These are phyloP conservation scores for Geotrupes spiniger DNA, from an alignment of 2,888 invertebrate genomes.

Conservation along the genomic window DNA sequence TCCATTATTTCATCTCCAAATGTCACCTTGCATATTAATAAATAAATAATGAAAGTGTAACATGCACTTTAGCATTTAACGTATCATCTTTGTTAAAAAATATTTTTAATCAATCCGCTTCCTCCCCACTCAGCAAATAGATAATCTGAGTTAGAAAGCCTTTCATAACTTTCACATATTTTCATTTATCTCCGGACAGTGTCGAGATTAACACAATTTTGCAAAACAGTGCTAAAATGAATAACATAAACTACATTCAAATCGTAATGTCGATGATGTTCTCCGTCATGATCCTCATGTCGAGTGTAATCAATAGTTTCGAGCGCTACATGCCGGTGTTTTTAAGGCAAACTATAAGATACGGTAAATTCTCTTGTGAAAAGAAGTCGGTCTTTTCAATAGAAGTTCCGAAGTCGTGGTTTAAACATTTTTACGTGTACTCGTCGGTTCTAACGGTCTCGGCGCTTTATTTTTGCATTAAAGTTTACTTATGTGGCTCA, in stretches of 20 bases:
- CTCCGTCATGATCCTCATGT: constrained; percentile 52
- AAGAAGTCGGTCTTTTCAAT: constrained; percentile 50
- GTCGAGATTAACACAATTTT: too few relatives aligned
- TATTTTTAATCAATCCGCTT: too few relatives aligned
- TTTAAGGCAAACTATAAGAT: constrained; percentile 64
- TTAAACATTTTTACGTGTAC: constrained; percentile 76
- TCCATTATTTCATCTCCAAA: too few relatives aligned
- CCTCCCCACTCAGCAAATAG: too few relatives aligned
- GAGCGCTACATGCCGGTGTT: constrained; percentile 66
- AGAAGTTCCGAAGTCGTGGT: constrained; percentile 78
- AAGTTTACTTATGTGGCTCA: constrained; percentile 50
- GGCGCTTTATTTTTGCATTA: constrained; percentile 52
- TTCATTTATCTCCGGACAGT: too few relatives aligned
- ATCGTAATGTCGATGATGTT: constrained; percentile 37
- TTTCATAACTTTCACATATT: too few relatives aligned
- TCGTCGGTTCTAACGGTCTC: constrained; percentile 59
- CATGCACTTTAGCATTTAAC: too few relatives aligned
- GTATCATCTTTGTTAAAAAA: too few relatives aligned
- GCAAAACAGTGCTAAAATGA: constrained; percentile 19
- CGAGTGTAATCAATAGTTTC: constrained; percentile 61
- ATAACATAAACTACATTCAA: constrained; percentile 37
- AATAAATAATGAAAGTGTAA: too few relatives aligned
- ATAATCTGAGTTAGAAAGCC: too few relatives aligned
- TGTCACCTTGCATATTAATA: too few relatives aligned
- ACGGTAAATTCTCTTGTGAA: constrained; percentile 69